Conservation (phyloP, 2,888 invertebrate genomes). For the Nemotelus pantherinus region DNA sequence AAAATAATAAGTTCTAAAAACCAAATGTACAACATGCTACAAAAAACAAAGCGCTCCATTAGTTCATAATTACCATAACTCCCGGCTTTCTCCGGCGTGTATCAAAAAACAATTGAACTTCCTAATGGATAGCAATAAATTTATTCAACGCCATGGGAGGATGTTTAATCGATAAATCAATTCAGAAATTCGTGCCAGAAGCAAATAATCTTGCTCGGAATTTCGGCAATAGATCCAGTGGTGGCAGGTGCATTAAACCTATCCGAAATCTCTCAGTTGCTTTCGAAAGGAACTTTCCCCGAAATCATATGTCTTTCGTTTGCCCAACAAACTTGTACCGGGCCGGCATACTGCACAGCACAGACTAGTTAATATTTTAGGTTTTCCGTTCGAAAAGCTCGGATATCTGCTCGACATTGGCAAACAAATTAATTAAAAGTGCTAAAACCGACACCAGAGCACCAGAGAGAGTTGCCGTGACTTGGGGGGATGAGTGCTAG, state of each 20-base stretch:
- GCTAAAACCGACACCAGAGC: constrained; percentile 28
- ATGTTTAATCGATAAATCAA: constrained; percentile 48
- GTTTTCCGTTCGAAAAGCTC: neutral
- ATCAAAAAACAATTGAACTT: constrained; percentile 50
- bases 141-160: constrained; percentile 47
- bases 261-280: constrained; percentile 3
- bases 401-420: constrained; percentile 19
- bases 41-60: neutral
- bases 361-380: neutral
- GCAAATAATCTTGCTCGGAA: constrained; percentile 23
- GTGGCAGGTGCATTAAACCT: constrained; percentile 33
- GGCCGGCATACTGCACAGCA: neutral
- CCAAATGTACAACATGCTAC: neutral
- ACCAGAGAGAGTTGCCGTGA: constrained; percentile 13
- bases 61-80: neutral
- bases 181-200: constrained; percentile 39
- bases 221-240: constrained; percentile 22
- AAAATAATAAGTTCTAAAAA: neutral
- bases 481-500: neutral
- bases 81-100: constrained; percentile 6
- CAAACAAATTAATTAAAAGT: constrained; percentile 49
- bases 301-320: constrained; percentile 18
- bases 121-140: constrained; percentile 50
- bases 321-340: neutral
- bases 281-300: neutral